Percentiles rank a stretch among this genome's conserved stretches.
These are phyloP conservation scores for Germaria angustata DNA, from an alignment of 2,888 invertebrate species.

Conservation along the genomic window DNA sequence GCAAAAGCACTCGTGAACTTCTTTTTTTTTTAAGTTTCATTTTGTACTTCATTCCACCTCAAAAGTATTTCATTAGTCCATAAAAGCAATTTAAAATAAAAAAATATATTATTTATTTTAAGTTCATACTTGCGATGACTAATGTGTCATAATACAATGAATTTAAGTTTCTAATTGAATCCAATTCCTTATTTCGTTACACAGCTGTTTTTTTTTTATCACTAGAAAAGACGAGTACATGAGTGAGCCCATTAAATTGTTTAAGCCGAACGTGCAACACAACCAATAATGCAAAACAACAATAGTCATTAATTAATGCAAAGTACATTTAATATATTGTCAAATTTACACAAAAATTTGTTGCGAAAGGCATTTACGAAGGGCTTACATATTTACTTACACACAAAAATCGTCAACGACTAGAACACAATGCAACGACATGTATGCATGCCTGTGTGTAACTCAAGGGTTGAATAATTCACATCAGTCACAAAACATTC, in stretches of 20 bases:
- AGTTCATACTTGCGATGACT: neutral
- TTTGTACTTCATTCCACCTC: no score
- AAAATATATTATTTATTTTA: neutral
- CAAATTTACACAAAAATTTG: neutral
- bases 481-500: neutral
- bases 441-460: neutral
- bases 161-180: neutral
- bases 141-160: neutral
- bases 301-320: conserved; percentile 35
- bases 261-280: neutral
- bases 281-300: neutral
- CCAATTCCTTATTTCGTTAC: neutral
- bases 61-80: no score
- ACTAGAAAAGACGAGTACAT: neutral
- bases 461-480: conserved; percentile 19
- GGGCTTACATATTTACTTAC: no score
- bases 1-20: no score
- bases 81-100: no score
- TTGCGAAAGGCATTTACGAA: neutral
- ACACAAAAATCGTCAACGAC: neutral
- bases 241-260: neutral
- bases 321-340: conserved; percentile 21
- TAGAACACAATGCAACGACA: neutral
- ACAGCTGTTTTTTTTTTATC: neutral
- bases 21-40: no score